phyloP scores from a whole-genome alignment of 2,797 vertebrate species.

The Mico argentatus region DNA sequence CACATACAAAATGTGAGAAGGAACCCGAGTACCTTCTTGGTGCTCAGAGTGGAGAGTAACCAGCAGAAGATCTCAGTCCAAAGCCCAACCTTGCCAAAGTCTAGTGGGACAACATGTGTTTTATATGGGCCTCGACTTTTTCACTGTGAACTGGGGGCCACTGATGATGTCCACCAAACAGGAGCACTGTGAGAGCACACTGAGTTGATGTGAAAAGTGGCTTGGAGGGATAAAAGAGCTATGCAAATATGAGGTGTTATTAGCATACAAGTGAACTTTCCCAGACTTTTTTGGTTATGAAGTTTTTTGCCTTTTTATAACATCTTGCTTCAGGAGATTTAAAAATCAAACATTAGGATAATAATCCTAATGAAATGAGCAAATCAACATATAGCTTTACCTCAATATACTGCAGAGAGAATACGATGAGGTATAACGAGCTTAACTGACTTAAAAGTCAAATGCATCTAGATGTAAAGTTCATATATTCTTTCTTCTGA shows the following conservation, averaged over 20 bases:
- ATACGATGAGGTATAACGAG: not conserved
- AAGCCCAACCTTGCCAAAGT: not conserved
- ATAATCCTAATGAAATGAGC: not conserved
- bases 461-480: not conserved
- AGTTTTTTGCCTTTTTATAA: not conserved
- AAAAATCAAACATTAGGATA: not conserved
- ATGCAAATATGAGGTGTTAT: not conserved
- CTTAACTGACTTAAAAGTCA: slow-evolving; percentile 19
- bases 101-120: accelerated
- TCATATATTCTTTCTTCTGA: not conserved
- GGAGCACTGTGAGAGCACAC: not conserved
- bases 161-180: not conserved
- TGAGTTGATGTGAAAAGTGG: not conserved
- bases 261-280: not conserved
- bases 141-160: not conserved
- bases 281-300: not conserved
- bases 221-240: not conserved
- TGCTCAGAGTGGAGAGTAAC: not conserved
- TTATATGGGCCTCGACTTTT: not conserved
- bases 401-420: not conserved
- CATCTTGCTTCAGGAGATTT: slow-evolving; percentile 10
- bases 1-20: not conserved
- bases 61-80: not conserved
- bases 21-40: no score
- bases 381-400: not conserved